Base-by-base conservation (phyloP, 2,797 vertebrate species). In the Mormyrops boulengeri region DNA sequence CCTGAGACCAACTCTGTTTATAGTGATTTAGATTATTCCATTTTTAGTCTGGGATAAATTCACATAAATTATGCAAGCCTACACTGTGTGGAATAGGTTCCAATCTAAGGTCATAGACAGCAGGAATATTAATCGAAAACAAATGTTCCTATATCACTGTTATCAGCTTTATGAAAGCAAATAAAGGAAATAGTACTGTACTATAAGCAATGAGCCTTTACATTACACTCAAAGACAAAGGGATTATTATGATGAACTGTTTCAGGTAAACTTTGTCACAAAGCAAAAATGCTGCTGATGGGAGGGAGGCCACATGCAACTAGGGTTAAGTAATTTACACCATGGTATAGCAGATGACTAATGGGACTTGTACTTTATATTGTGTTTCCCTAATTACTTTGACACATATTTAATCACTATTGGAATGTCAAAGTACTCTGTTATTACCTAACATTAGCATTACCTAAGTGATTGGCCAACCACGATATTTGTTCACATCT, bases 121-220 rank as follows among this genome's bases (percentile, higher is more conserved):
- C 14, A 7, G 73, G 34, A 44, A 80, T 44, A 80, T 44, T 38
- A 19, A 80, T 5, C 1, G 14, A 77, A 38, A 77, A 17, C 14
- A 41, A 38, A 77, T 77, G 69, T 41, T 77, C 69, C 9, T 30
- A 2, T 77, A 77, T 19, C 34, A 44, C 34, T 80, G 17, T 80
- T 80, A 44, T 44, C 34, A 80, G 38, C 38, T 44, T 14, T 19
- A n/a, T 41, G 73, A 80, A 44, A 80, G 38, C 73, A 77, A 77
- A 77, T 77, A 80, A 80, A 80, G 34, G n/a, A 80, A 80, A 80
- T 17, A 80, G 73, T 80, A 80, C n/a, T 80, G 34, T 80, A 80
- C 34, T 44, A 44, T 80, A 80, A 44, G 38, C 73, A 80, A 80
- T 41, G 14, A 80, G 73, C 19, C 5, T 6, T 44, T 80, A 44